phyloP scores from a whole-genome alignment of 2,888 invertebrate genomes.

The Thysanoteuthis rhombus region DNA sequence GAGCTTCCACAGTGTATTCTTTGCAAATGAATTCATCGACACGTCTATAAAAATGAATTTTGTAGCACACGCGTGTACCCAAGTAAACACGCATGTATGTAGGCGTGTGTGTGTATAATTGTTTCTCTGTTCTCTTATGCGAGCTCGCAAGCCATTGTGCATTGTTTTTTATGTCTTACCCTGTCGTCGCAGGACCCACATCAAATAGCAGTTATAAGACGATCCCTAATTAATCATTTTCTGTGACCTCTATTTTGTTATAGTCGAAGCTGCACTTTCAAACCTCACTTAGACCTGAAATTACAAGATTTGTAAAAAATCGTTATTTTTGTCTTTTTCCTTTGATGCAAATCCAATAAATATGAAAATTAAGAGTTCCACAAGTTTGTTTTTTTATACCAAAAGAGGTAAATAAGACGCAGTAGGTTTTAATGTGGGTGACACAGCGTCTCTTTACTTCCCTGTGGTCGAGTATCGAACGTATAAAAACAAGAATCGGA shows the following conservation, averaged over 20 bases:
- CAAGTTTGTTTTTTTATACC: neutral
- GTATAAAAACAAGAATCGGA: neutral
- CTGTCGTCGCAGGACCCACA: too few relatives aligned
- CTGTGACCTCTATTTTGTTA: neutral
- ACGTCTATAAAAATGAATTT: too few relatives aligned
- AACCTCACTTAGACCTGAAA: too few relatives aligned
- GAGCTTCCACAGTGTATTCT: too few relatives aligned
- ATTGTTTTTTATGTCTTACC: too few relatives aligned
- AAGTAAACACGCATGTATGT: neutral
- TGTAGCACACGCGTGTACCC: too few relatives aligned
- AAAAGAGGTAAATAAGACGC: neutral
- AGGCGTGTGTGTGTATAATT: neutral
- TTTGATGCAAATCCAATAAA: neutral
- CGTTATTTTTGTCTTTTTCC: neutral
- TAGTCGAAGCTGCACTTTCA: too few relatives aligned
- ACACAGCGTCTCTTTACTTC: neutral
- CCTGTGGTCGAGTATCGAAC: neutral
- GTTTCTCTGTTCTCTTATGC: neutral
- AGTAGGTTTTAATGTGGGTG: neutral
- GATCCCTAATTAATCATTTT: neutral
- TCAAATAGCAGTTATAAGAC: neutral
- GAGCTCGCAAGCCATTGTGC: too few relatives aligned
- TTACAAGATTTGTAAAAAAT: neutral
- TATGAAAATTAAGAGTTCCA: neutral
- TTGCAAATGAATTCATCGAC: too few relatives aligned